Base-by-base conservation (phyloP, 2,888 invertebrate species). In the Herminia tarsipennalis region DNA sequence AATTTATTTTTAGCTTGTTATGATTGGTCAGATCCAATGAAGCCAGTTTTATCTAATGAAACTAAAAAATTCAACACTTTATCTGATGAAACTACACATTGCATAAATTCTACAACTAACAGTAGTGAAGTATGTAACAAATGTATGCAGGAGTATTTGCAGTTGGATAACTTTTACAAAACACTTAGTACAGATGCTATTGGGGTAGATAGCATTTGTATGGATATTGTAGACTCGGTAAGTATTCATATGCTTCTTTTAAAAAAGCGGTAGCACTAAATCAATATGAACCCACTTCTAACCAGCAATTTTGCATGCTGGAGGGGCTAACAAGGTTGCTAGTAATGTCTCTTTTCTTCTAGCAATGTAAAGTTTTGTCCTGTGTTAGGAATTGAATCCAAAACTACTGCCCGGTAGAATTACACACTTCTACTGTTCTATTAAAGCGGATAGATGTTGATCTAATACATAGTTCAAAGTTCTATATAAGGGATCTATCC, bases 221-320 rank as follows among this genome's bases (percentile, higher is more conserved):
- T 95, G 93, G 95, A 95, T 74, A 90, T 94, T 58, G 93, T 94
- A 1, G 94, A 95, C 81, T 83, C 93, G 57, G 94, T 94, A 82
- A 88, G 91, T 84, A 49, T 28, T 12, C 2, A 8, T 21, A 13
- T 12, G n/a, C 10, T 5, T 4, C 4, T 5, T 3, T 2, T 34
- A 5, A 13, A n/a, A n/a, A n/a, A n/a, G n/a, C n/a, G n/a, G n/a
- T n/a, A n/a, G n/a, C n/a, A n/a, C n/a, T n/a, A n/a, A n/a, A n/a
- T n/a, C n/a, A n/a, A n/a, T n/a, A n/a, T n/a, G n/a, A n/a, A n/a
- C n/a, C n/a, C n/a, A n/a, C n/a, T n/a, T n/a, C n/a, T n/a, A n/a
- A n/a, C n/a, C n/a, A n/a, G n/a, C n/a, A n/a, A n/a, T n/a, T n/a
- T n/a, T n/a, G n/a, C n/a, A n/a, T n/a, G n/a, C n/a, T n/a, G n/a